These are phyloP conservation scores for Holacanthus passer DNA, from an alignment of 2,113 vertebrate species.

Conservation along the genomic window DNA sequence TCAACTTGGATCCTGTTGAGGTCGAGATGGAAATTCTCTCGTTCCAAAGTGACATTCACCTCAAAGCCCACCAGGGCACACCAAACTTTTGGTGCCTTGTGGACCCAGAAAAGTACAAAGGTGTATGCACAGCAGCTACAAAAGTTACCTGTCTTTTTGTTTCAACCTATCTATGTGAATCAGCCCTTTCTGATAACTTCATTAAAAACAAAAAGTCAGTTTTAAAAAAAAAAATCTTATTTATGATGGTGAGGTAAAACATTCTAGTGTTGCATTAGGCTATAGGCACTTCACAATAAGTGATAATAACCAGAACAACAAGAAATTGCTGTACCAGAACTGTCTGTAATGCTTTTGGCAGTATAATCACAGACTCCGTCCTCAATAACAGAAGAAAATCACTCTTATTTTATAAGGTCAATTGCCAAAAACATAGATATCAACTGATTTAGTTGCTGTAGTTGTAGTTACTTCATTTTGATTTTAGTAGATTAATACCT, in stretches of 20 bases:
- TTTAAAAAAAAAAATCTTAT: too few relatives aligned
- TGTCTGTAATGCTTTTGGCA: neutral
- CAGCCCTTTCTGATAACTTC: slow-evolving; percentile 52
- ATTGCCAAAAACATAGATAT: neutral
- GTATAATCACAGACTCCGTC: neutral
- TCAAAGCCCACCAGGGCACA: neutral
- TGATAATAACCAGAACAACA: neutral
- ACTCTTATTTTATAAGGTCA: neutral
- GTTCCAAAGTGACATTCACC: too few relatives aligned
- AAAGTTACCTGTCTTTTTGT: neutral
- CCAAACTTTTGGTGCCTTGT: slow-evolving; percentile 15
- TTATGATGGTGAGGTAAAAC: neutral
- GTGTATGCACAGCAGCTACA: slow-evolving; percentile 16
- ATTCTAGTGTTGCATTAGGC: neutral
- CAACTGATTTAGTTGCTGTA: neutral
- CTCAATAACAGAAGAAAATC: neutral
- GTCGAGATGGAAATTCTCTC: too few relatives aligned
- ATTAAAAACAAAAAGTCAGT: too few relatives aligned
- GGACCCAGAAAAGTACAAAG: neutral
- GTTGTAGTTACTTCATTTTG: neutral
- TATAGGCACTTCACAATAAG: neutral
- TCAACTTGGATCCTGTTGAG: too few relatives aligned
- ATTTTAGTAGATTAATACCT: neutral
- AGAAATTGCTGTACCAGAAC: neutral
- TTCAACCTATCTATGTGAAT: slow-evolving; percentile 47